Conservation (phyloP, 2,113 vertebrate species). For the Thunnus thynnus region DNA sequence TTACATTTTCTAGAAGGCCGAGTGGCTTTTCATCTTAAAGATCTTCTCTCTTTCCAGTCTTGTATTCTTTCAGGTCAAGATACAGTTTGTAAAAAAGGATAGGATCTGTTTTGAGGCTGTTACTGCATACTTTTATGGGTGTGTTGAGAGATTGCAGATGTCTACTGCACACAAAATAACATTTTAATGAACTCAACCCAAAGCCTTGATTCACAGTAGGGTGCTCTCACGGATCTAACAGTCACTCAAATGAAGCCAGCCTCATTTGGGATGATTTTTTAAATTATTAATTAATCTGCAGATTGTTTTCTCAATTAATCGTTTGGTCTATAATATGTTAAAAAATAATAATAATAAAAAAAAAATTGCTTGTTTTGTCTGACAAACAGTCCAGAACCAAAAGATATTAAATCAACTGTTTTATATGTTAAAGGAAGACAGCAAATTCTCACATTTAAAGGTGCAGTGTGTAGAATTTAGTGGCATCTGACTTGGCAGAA, state of each 20-base stretch:
- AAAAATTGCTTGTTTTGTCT: no score
- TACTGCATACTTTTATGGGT: background rate
- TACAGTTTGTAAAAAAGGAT: background rate
- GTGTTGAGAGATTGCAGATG: background rate
- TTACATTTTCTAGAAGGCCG: constrained; percentile 7
- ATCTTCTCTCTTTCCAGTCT: background rate
- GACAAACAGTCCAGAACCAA: no score
- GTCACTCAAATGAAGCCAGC: constrained; percentile 53
- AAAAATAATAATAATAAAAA: no score
- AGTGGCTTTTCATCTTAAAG: background rate
- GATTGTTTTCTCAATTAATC: no score
- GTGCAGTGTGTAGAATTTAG: no score
- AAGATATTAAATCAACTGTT: no score
- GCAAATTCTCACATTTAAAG: no score
- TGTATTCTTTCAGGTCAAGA: background rate
- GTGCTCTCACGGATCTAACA: constrained; percentile 2
- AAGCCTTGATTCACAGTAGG: background rate
- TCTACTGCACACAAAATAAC: constrained; percentile 3
- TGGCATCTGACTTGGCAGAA: no score
- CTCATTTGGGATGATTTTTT: constrained; percentile 14
- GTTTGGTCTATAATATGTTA: no score
- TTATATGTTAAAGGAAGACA: no score
- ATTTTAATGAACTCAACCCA: constrained; percentile 30
- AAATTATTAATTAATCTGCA: no score
- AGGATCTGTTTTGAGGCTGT: background rate